Base-by-base conservation (phyloP, 2,113 vertebrate genomes). In the Burhinus bistriatus region DNA sequence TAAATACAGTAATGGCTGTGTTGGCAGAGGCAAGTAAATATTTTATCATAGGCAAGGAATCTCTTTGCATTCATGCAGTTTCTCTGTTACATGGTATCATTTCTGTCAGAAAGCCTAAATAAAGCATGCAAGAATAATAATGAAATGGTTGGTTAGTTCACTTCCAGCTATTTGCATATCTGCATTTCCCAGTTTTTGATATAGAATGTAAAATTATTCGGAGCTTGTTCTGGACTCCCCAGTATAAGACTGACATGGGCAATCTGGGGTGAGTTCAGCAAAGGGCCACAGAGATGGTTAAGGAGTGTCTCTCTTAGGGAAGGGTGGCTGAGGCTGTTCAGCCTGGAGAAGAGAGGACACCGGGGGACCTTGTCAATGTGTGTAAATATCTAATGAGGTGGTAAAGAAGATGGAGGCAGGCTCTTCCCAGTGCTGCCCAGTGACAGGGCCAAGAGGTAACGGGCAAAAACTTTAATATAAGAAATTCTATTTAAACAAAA, bases 1-100 rank as follows among this genome's bases (percentile, higher is more conserved):
- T 95, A 96, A 95, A 95, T 94, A 83, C 30, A 94, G 87, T 87
- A 95, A 93, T 49, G 66, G 71, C 47, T 88, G 29, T 91, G 57
- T 83, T 94, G 87, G 78, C 62, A 96, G 62, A 93, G 29, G 42
- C 70, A 83, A 89, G 78, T 88, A 89, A 93, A 83, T 94, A 77
- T 89, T 97, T 95, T 94, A 83, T 91, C 30, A 68, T 55, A 91
- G 54, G 52, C 49, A 69, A 80, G 52, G 72, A 92, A 91, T 91
- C 77, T 89, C 57, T 91, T 83, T 83, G 52, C 58, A 38, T 85
- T 93, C 66, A 44, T 73, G 26, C 23, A 22, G 5, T 72, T 86
- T 94, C 82, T 91, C 55, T 92, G 65, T 76, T 95, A 57, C 15
- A 4, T 17, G 26, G 76, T 23, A 75, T 66, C 0, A 0, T 49